Conservation (phyloP, 2,797 vertebrate genomes). For the Eidolon dupreanum region DNA sequence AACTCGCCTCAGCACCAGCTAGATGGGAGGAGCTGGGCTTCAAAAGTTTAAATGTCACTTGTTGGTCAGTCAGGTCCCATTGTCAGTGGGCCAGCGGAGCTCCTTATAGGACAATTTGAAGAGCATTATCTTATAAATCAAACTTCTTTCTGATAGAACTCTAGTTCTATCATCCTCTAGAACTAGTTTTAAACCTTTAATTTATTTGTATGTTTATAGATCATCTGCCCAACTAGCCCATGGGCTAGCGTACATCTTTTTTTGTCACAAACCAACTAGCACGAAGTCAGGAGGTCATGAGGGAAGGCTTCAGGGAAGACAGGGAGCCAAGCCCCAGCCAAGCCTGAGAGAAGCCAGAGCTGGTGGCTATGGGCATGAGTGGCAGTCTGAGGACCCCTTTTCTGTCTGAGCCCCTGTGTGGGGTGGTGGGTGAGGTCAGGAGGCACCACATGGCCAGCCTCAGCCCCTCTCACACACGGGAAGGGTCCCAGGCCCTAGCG, state of each 20-base stretch:
- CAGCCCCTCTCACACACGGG: not conserved
- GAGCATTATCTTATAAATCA: not conserved
- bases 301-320: not conserved
- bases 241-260: not conserved
- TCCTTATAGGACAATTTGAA: not conserved
- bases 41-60: not conserved
- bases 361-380: accelerated
- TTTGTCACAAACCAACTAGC: not conserved
- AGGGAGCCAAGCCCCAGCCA: not conserved
- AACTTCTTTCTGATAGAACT: not conserved
- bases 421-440: not conserved
- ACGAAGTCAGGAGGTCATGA: not conserved
- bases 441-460: not conserved
- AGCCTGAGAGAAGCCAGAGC: not conserved
- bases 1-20: not conserved
- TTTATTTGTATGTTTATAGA: not conserved
- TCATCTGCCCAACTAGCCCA: not conserved
- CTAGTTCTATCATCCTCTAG: not conserved
- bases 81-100: not conserved
- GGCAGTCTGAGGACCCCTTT: not conserved
- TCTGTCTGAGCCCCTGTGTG: not conserved
- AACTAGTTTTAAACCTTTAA: not conserved
- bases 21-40: not conserved
- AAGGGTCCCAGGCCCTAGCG: not conserved
- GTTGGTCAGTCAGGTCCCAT: not conserved